Evolutionary conservation across 2,797 vertebrate species (phyloP), one percentile per base, ranked within the genome.

Genomic region (Otus scops): DNA sequence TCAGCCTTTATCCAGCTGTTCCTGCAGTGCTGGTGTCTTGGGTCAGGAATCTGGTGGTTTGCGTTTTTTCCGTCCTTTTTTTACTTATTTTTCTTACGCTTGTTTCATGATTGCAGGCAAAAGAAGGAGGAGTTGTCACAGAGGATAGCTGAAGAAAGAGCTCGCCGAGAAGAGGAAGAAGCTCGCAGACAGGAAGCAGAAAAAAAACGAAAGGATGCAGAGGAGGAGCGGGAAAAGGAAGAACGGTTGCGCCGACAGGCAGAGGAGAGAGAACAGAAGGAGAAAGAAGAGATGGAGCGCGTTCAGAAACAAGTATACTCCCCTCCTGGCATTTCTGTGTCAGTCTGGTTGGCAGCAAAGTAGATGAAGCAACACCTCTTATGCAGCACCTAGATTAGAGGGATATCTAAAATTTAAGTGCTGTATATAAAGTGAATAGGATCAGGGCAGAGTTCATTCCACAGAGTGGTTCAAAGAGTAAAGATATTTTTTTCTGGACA

Each of bases 101-200:
- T 45, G 8, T 88, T 71, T 77, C 41, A 15, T 60, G 51, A 41
- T 60, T n/a, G 20, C 96, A 99, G 99, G 88, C 97, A 98, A 76
- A 99, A 99, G 64, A 98, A 97, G 95, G 99, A 99, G 92, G 99
- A 99, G 93, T 94, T 99, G 92, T 98, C 99, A 16, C 99, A 98
- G 68, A 98, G 98, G 73, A 98, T 99, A 96, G 99, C 99, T 1
- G 99, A 99, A 89, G 99, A 99, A 94, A 96, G 98, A 92, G 98
- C 97, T 7, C 98, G 97, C 11, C 95, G 98, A 43, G 98, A 99
- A 90, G 98, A 98, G 87, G 98, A 98, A 73, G 98, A 98, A 45
- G 95, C 98, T 67, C 98, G 92, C 22, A 93, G 93, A 60, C 98
- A 98, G 61, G 97, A 98, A 24, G 98, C 98, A 3, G 98, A 99